phyloP scores from a whole-genome alignment of 2,888 invertebrate genomes.

The Epinotia bilunana region DNA sequence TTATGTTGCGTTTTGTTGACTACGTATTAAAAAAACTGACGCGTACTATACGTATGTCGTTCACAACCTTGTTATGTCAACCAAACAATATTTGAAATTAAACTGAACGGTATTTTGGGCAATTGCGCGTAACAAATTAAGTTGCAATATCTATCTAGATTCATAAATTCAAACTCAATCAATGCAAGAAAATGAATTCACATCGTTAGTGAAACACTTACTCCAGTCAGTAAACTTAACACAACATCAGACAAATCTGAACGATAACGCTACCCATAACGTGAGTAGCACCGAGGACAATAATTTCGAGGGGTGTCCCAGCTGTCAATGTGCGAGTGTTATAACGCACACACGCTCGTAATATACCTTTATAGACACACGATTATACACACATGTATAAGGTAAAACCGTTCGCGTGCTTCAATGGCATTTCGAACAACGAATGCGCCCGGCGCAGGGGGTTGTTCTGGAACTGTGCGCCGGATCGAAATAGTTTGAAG shows the following conservation, averaged over 20 bases:
- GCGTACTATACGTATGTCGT: background rate
- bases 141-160: background rate
- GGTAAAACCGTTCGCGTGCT: conserved; percentile 64
- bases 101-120: too few relatives aligned
- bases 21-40: too few relatives aligned
- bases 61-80: background rate
- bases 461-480: conserved; percentile 48
- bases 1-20: too few relatives aligned
- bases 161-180: background rate
- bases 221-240: background rate
- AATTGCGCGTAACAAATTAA: too few relatives aligned
- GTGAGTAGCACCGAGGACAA: conserved; percentile 53
- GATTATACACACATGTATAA: conserved; percentile 53
- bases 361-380: conserved; percentile 47
- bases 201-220: background rate
- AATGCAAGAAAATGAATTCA: background rate
- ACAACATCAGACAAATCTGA: background rate
- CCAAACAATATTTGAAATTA: background rate
- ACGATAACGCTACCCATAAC: conserved; percentile 36
- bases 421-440: conserved; percentile 59
- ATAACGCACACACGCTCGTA: conserved; percentile 43
- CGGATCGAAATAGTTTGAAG: background rate
- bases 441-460: conserved; percentile 54
- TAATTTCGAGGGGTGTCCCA: conserved; percentile 72
- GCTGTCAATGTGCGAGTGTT: conserved; percentile 57